A percentile compares a stretch with the other conserved stretches of the same genome.
phyloP scores from a whole-genome alignment of 2,113 vertebrate genomes.

The Tetrax tetrax region DNA sequence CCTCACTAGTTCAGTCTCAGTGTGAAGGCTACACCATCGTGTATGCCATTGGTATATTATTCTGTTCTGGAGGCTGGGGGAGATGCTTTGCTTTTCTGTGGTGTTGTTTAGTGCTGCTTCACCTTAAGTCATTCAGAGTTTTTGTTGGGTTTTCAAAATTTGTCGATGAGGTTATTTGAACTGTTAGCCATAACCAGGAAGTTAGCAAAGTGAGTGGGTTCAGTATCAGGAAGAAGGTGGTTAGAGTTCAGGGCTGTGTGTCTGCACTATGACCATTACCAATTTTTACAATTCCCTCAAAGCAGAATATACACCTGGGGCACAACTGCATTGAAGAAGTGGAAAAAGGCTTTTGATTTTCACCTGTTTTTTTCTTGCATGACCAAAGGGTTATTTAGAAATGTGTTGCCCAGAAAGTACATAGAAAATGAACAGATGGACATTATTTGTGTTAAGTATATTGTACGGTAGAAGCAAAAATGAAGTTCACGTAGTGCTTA shows the following conservation, averaged over 20 bases:
- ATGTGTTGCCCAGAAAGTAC: neutral
- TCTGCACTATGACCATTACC: neutral
- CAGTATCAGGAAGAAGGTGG: neutral
- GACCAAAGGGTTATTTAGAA: neutral
- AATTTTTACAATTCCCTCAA: neutral
- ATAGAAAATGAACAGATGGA: neutral
- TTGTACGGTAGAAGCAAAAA: neutral
- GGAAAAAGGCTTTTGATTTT: neutral
- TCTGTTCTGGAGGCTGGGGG: neutral
- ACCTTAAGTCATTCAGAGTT: neutral
- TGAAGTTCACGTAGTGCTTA: neutral
- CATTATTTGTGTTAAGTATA: rapidly evolving
- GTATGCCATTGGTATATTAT: neutral
- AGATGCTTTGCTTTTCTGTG: neutral
- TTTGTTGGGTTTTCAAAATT: neutral
- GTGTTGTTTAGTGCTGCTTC: neutral
- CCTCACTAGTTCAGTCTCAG: neutral
- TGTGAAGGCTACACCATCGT: neutral
- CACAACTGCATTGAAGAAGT: neutral
- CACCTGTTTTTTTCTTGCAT: neutral
- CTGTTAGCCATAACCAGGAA: neutral
- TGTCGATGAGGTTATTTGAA: neutral
- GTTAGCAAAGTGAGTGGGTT: neutral
- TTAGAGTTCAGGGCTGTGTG: neutral
- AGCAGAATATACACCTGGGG: neutral